Evolutionary conservation across 2,113 vertebrate genomes (phyloP).

Genomic region (Pelmatolapia mariae): DNA sequence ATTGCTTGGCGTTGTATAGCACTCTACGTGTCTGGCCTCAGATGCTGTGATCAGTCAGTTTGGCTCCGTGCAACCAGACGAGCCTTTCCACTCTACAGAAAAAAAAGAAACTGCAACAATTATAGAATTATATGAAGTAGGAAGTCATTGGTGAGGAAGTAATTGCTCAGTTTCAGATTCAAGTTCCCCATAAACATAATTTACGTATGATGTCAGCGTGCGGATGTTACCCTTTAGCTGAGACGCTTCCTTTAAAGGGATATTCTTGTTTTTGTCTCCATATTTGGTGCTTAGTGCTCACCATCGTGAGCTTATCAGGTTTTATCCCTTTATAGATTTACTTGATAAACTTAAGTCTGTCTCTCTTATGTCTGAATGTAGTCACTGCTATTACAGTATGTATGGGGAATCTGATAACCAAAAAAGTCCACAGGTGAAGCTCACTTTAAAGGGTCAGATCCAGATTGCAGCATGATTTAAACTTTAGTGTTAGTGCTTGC

Average conservation of each 20-base stretch:
- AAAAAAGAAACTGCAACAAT: neutral
- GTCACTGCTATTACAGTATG: neutral
- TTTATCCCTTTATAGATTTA: neutral
- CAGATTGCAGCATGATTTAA: neutral
- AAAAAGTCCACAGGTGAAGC: neutral
- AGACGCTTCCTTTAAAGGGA: neutral
- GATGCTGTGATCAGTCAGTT: neutral
- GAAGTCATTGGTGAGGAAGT: neutral
- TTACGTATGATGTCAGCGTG: neutral
- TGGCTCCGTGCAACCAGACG: neutral
- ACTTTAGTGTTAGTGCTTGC: neutral
- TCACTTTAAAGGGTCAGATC: neutral
- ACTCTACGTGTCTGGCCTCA: constrained; percentile 1
- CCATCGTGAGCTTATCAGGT: neutral
- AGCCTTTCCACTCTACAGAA: neutral
- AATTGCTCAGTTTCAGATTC: neutral
- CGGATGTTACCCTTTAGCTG: neutral
- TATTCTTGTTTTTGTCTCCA: neutral
- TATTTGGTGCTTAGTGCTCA: neutral
- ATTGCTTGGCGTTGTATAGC: neutral
- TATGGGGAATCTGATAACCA: neutral
- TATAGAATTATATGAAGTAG: neutral
- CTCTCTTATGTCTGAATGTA: neutral
- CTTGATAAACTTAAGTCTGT: neutral
- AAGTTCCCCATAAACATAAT: neutral